Evolutionary conservation across 2,888 invertebrate genomes (phyloP).

Genomic region (Furcula furcula): DNA sequence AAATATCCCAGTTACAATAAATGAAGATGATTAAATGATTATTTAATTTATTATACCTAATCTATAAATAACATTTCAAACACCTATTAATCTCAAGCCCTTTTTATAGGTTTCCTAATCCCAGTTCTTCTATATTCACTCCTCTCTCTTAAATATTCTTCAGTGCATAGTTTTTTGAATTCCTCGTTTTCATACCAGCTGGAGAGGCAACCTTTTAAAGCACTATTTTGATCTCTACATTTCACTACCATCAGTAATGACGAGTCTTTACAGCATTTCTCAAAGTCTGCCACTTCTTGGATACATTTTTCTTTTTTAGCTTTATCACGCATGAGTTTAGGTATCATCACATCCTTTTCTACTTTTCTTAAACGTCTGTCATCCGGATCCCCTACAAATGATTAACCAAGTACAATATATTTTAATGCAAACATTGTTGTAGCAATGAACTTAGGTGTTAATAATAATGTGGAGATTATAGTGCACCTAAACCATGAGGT

Average conservation of each 20-base stretch:
- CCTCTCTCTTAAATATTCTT: conserved; percentile 91
- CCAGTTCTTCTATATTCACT: conserved; percentile 92
- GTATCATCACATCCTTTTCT: conserved; percentile 93
- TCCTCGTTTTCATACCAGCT: conserved; percentile 90
- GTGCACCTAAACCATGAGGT: conserved; percentile 80
- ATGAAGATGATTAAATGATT: conserved; percentile 58
- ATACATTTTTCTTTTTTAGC: conserved; percentile 90
- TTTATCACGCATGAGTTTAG: conserved; percentile 92
- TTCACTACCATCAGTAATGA: conserved; percentile 86
- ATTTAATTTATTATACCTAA: conserved; percentile 44
- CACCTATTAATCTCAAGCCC: conserved; percentile 47
- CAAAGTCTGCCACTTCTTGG: conserved; percentile 86
- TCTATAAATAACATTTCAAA: conserved; percentile 20
- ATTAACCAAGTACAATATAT: conserved; percentile 42
- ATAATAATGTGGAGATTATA: neutral
- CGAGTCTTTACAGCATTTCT: conserved; percentile 87
- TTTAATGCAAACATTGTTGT: neutral
- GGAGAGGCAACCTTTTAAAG: conserved; percentile 86
- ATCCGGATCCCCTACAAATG: conserved; percentile 89
- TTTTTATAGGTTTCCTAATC: conserved; percentile 80
- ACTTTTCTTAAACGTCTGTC: conserved; percentile 92
- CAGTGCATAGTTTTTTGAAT: conserved; percentile 87
- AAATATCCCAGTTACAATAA: conserved; percentile 66
- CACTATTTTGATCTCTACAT: conserved; percentile 87
- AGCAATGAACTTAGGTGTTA: neutral